Evolutionary conservation across 2,113 vertebrate genomes (phyloP).

Genomic region (Chionodraco myersi): DNA sequence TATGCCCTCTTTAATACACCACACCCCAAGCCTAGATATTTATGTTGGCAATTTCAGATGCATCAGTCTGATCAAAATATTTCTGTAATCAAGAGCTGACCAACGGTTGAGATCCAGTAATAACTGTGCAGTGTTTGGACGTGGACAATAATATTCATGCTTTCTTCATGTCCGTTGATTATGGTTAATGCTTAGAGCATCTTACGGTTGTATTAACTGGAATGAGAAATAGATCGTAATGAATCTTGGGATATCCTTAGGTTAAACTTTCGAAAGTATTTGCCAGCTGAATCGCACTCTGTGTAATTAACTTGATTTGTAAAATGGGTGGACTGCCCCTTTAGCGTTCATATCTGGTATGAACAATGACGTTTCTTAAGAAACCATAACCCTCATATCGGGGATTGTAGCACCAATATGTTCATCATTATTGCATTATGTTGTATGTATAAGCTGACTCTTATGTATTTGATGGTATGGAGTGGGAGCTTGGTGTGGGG

Average conservation of each 20-base stretch:
- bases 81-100: no score
- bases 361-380: not conserved
- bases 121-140: not conserved
- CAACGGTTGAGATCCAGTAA: no score
- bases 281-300: not conserved
- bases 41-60: not conserved
- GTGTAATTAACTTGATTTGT: not conserved
- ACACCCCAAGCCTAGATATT: no score
- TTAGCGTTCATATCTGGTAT: not conserved
- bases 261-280: not conserved
- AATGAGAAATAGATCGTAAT: not conserved
- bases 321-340: not conserved
- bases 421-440: not conserved
- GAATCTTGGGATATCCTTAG: not conserved
- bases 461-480: conserved; percentile 11
- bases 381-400: conserved; percentile 1
- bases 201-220: not conserved
- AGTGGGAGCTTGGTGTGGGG: not conserved
- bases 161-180: not conserved
- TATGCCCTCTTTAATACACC: no score
- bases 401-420: not conserved
- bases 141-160: no score
- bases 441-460: not conserved
- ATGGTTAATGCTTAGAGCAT: not conserved
- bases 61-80: no score